Evolutionary conservation across 2,888 invertebrate genomes (phyloP), one percentile per base, ranked within the genome.

Genomic region (Dolichomitus sp.): DNA sequence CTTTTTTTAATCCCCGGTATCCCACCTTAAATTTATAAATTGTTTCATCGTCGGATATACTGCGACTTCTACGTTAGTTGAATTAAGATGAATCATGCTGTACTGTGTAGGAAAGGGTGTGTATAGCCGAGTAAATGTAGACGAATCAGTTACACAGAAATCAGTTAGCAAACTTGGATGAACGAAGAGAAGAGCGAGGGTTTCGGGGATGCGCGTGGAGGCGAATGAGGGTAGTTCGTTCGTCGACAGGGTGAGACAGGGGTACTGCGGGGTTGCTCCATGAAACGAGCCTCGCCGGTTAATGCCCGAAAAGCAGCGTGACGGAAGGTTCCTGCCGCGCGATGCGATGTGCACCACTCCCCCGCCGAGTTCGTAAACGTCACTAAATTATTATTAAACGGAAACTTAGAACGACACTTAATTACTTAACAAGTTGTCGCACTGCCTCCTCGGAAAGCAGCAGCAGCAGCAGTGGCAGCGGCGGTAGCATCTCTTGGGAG

Each of bases 391-490:
- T 91, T 91, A 90, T 89, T 91, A 89, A 90, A 88, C 88, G 88
- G 84, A 88, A 90, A 90, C 88, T 90, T 89, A 88, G 87, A 89
- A 90, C 88, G 90, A 90, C 88, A 88, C 89, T 91, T 91, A 91
- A 91, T 91, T 90, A 90, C 89, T 90, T 90, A 90, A 90, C 90
- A 89, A 91, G 90, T 90, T 91, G 89, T 89, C 90, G 87, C 85
- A 87, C 87, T 85, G 84, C 85, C 87, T 85, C 19, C 74, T 75
- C 81, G 84, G 85, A 87, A 85, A 85, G 84, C 82, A 78, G 81
- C 70, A 81, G 80, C 73, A 83, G 79, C 74, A 79, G 69, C 63
- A 66, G 83, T 75, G 81, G 77, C 57, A 77, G 81, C 69, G 78
- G 80, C 69, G 80, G 78, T 70, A 78, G 85, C 78, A 79, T 81